These are phyloP conservation scores for Rousettus madagascariensis DNA, from an alignment of 2,797 vertebrate genomes.

Conservation along the genomic window DNA sequence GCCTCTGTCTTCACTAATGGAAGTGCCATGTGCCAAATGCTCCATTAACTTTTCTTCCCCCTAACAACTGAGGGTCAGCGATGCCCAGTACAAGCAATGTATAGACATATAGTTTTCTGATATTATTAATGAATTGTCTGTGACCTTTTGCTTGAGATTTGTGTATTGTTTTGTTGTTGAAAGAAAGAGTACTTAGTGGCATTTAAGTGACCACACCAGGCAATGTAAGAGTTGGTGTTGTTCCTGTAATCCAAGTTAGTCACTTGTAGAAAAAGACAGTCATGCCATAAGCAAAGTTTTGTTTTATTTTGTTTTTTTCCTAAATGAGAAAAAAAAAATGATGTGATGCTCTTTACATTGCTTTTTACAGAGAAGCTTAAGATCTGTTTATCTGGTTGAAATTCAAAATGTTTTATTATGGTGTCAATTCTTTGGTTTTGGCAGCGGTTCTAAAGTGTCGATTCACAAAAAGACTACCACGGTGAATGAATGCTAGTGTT, in stretches of 20 bases:
- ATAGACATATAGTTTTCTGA: background rate
- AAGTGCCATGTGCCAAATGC: conserved; percentile 35
- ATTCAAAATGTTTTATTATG: conserved; percentile 91
- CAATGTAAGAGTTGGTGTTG: background rate
- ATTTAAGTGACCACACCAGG: background rate
- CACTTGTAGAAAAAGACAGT: conserved; percentile 59
- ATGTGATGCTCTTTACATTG: conserved; percentile 62
- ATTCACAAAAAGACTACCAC: conserved; percentile 85
- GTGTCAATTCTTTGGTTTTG: conserved; percentile 91
- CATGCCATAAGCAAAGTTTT: conserved; percentile 55
- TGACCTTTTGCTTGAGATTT: conserved; percentile 9
- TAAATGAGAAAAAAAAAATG: conserved; percentile 68
- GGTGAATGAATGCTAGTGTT: conserved; percentile 89
- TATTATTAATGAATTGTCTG: background rate
- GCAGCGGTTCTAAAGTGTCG: conserved; percentile 89
- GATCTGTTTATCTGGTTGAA: conserved; percentile 91
- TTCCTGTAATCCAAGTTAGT: conserved; percentile 22
- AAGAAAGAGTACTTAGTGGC: background rate
- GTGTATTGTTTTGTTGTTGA: conserved; percentile 6
- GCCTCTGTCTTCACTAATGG: background rate
- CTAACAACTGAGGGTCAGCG: background rate
- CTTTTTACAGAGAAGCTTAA: conserved; percentile 76
- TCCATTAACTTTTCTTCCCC: background rate
- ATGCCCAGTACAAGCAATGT: background rate
- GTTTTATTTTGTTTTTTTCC: conserved; percentile 41